These are phyloP conservation scores for Aspidoscelis tigris DNA, from an alignment of 2,113 vertebrate species.

Conservation along the genomic window DNA sequence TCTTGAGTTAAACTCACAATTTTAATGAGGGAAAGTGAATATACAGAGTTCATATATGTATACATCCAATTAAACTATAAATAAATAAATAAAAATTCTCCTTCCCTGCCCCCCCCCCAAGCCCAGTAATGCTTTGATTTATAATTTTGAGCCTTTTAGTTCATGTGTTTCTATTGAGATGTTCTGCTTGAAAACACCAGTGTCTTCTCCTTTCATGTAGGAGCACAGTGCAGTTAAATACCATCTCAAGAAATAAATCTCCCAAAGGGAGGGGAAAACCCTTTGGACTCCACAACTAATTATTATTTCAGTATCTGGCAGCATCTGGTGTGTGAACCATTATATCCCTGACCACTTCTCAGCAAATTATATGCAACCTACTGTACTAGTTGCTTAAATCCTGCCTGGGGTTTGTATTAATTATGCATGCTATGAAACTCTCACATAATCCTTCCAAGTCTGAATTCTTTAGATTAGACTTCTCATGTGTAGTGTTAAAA, in stretches of 20 bases:
- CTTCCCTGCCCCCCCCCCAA: too few relatives aligned
- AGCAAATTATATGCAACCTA: not conserved
- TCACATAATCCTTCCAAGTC: conserved; percentile 25
- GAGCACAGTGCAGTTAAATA: not conserved
- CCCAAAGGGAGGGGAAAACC: not conserved
- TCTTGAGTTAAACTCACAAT: not conserved
- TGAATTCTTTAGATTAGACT: conserved; percentile 22
- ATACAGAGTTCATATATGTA: not conserved
- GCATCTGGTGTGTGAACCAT: conserved; percentile 1
- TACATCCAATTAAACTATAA: not conserved
- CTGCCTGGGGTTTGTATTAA: conserved; percentile 6
- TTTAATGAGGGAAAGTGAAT: not conserved
- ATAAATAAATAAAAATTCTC: not conserved
- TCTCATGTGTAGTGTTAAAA: conserved; percentile 28
- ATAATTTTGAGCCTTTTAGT: not conserved
- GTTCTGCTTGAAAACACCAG: not conserved
- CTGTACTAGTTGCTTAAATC: conserved; percentile 8
- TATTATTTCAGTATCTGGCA: conserved; percentile 14
- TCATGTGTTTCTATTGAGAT: not conserved
- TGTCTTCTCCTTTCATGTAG: not conserved
- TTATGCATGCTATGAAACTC: conserved; percentile 22
- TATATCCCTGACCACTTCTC: conserved; percentile 5
- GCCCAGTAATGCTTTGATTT: not conserved
- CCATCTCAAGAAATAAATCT: conserved; percentile 1
- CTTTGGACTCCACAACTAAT: not conserved